These are phyloP conservation scores for Strongylocentrotus purpuratus DNA, from an alignment of 35 echinoderm and acorn worm genomes.

Conservation along the genomic window DNA sequence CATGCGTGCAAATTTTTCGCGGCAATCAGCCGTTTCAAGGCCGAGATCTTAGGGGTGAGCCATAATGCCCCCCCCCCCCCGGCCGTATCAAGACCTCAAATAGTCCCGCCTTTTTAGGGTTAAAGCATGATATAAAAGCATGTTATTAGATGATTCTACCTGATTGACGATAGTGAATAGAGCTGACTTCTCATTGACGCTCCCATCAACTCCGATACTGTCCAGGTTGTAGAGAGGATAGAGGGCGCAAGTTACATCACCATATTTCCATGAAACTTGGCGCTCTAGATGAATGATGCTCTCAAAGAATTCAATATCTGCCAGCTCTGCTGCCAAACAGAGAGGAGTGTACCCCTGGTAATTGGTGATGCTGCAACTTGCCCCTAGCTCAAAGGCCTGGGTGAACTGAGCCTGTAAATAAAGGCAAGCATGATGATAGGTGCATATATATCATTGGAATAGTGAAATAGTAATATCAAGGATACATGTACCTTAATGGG, in stretches of 20 bases:
- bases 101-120: too few species aligned
- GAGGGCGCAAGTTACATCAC: constrained; percentile 78
- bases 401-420: constrained; percentile 78
- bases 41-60: too few species aligned
- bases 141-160: constrained; percentile 50
- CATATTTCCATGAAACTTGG: constrained; percentile 72
- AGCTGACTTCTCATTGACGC: constrained; percentile 76
- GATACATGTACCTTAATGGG: neutral
- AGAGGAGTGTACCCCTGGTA: constrained; percentile 78
- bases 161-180: constrained; percentile 84
- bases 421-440: constrained; percentile 14
- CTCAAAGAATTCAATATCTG: constrained; percentile 70
- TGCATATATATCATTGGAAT: neutral
- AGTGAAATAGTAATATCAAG: neutral
- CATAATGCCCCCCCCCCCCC: too few species aligned
- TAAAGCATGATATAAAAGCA: neutral
- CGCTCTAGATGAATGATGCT: constrained; percentile 85
- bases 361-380: constrained; percentile 72
- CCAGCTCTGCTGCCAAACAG: constrained; percentile 73
- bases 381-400: constrained; percentile 78
- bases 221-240: constrained; percentile 85
- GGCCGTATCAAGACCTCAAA: too few species aligned
- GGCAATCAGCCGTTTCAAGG: too few species aligned
- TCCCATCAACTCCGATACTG: constrained; percentile 77
- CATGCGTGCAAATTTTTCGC: too few species aligned